phyloP scores from a whole-genome alignment of 2,888 invertebrate species.

The Campoplex nolae region DNA sequence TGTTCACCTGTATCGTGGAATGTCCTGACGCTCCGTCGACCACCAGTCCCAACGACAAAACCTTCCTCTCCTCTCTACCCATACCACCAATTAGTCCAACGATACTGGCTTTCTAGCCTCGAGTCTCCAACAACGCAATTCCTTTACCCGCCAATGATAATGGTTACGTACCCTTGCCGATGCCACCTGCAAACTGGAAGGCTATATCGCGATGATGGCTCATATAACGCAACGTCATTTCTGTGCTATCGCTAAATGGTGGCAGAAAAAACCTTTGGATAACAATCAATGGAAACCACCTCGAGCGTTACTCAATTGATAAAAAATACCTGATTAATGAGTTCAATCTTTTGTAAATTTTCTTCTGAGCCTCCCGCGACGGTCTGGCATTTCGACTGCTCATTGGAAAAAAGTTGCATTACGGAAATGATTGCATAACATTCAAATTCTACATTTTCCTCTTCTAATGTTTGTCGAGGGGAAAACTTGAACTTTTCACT shows the following conservation, averaged over 20 bases:
- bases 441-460: neutral
- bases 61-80: slow-evolving; percentile 73
- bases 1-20: slow-evolving; percentile 40
- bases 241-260: neutral
- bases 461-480: neutral
- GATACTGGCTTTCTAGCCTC: slow-evolving; percentile 70
- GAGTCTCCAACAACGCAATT: slow-evolving; percentile 55
- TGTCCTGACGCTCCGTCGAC: slow-evolving; percentile 46
- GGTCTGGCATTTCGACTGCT: neutral
- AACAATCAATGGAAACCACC: slow-evolving; percentile 9
- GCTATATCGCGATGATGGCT: slow-evolving; percentile 42
- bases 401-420: neutral
- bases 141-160: slow-evolving; percentile 76
- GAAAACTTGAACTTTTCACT: neutral
- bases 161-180: slow-evolving; percentile 74
- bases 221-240: slow-evolving; percentile 7
- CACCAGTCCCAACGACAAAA: slow-evolving; percentile 74
- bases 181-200: slow-evolving; percentile 59
- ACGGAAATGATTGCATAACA: neutral
- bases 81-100: slow-evolving; percentile 81
- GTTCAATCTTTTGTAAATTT: neutral
- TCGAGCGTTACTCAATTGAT: neutral
- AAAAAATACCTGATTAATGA: neutral
- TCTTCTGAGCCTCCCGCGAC: neutral
- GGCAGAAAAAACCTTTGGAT: neutral